Conservation (phyloP, 1,140 invertebrate species). For the Diachasmimorpha longicaudata region DNA sequence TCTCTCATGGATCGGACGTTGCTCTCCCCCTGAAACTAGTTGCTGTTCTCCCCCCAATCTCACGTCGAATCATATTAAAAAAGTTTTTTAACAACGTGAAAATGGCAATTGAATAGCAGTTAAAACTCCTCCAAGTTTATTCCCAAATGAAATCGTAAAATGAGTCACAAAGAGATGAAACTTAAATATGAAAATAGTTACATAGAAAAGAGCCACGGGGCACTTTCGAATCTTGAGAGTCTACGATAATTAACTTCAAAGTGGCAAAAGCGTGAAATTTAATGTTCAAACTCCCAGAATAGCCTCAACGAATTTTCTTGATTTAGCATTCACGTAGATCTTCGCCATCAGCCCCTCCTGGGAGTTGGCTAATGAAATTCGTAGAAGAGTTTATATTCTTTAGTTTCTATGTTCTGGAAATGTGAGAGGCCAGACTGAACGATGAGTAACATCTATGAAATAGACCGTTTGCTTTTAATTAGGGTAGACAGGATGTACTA, state of each 20-base stretch:
- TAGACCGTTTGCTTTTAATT: slow-evolving; percentile 1
- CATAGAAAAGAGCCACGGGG: not conserved
- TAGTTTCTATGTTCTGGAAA: not conserved
- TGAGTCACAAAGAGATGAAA: not conserved
- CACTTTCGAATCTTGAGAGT: not conserved
- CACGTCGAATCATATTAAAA: not conserved
- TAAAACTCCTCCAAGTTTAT: not conserved
- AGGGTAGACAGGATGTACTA: not conserved
- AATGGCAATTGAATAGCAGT: not conserved
- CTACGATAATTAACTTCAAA: slow-evolving; percentile 4
- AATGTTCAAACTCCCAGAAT: slow-evolving; percentile 9
- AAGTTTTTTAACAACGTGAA: not conserved
- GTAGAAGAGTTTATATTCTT: slow-evolving; percentile 1
- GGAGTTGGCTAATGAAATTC: slow-evolving; percentile 10
- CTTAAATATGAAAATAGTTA: not conserved
- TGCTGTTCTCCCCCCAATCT: not conserved
- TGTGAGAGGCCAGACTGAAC: not conserved
- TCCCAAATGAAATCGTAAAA: not conserved
- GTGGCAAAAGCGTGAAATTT: slow-evolving; percentile 10
- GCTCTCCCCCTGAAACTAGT: not conserved
- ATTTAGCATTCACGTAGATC: slow-evolving; percentile 5
- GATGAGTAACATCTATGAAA: not conserved
- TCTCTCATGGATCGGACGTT: too few species aligned
- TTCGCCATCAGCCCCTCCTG: not conserved
- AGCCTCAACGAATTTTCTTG: not conserved